Percentiles rank a stretch among this genome's conserved stretches.
Evolutionary conservation across 2,113 vertebrate genomes (phyloP).

Genomic region (Brienomyrus longianalis): DNA sequence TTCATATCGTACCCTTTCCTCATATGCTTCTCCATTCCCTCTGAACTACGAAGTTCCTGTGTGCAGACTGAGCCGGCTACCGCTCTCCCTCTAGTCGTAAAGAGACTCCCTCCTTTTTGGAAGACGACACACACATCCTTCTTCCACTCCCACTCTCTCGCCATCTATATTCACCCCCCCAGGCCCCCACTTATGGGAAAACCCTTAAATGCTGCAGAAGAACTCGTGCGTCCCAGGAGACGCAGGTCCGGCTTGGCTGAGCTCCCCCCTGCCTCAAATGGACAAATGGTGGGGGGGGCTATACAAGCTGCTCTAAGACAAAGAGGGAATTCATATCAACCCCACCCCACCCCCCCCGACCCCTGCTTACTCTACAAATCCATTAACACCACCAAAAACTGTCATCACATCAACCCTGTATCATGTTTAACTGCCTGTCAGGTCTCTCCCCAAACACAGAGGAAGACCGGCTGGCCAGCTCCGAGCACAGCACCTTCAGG

Average conservation of each 20-base stretch:
- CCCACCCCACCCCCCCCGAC: constrained; percentile 4
- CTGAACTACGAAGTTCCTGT: background rate
- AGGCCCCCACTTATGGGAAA: constrained; percentile 35
- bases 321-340: constrained; percentile 45
- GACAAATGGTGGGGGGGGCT: constrained; percentile 13
- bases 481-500: background rate
- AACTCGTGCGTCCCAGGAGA: constrained; percentile 26
- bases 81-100: background rate
- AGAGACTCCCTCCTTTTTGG: background rate
- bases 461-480: background rate
- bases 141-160: background rate
- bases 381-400: background rate
- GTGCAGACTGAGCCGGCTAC: background rate
- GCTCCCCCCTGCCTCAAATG: background rate
- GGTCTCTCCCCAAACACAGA: background rate
- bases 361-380: constrained; percentile 9
- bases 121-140: background rate
- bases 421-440: constrained; percentile 43
- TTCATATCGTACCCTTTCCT: background rate
- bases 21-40: background rate
- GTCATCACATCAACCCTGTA: constrained; percentile 30
- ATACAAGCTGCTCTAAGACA: constrained; percentile 36
- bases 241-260: background rate
- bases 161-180: background rate
- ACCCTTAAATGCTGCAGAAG: constrained; percentile 37